Evolutionary conservation across 2,888 invertebrate genomes (phyloP).

Genomic region (Achlya flavicornis): DNA sequence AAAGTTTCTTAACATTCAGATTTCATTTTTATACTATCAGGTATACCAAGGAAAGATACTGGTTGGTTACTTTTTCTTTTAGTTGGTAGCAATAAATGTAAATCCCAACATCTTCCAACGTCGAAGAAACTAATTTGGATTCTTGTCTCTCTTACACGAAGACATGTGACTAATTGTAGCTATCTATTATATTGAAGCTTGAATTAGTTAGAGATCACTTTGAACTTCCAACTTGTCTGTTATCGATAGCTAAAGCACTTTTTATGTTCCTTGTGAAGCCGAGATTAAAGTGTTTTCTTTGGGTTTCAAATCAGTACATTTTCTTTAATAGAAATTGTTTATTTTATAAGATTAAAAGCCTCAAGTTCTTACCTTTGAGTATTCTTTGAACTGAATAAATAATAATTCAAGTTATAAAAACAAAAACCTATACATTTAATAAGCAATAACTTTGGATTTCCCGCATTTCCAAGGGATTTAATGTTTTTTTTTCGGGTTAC

Average conservation of each 20-base stretch:
- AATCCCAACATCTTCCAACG: neutral
- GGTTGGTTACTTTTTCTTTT: too few species aligned
- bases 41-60: too few species aligned
- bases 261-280: neutral
- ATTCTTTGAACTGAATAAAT: too few species aligned
- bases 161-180: constrained; percentile 10
- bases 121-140: neutral
- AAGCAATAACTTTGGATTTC: too few species aligned
- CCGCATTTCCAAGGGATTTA: too few species aligned
- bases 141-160: neutral
- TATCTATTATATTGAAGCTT: constrained; percentile 1
- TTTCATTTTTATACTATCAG: too few species aligned
- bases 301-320: neutral
- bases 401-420: too few species aligned
- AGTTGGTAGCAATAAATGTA: neutral
- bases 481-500: too few species aligned
- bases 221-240: constrained; percentile 10
- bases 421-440: too few species aligned
- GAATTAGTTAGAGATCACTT: constrained; percentile 9
- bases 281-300: neutral
- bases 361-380: neutral
- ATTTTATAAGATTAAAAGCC: neutral
- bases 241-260: neutral
- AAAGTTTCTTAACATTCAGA: too few species aligned
- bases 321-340: neutral